Base-by-base conservation (phyloP, 2,888 invertebrate genomes). In the Hirtodrosophila histrioides region DNA sequence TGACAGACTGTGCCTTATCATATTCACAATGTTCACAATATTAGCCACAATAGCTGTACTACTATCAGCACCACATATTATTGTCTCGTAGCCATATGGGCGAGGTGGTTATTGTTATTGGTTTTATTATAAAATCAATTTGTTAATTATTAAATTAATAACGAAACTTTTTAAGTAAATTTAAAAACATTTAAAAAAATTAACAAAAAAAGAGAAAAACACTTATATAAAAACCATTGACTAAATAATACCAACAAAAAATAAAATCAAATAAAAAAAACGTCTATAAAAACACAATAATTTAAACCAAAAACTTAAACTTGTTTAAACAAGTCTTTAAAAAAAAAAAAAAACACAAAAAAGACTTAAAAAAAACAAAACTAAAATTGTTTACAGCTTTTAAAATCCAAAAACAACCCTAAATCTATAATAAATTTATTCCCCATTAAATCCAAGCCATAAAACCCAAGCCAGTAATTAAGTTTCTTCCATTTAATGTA, bases 1-100 rank as follows among this genome's bases (percentile, higher is more conserved):
- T 94, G 99, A 99, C 95, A 96, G 98, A 95, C 95, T 98, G 95
- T 99, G 99, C 96, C 97, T 99, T 95, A 97, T 98, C 94, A 96
- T 98, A 94, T 99, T 99, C 95, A 97, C 98, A 93, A 95, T 97
- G 94, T 98, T 98, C 95, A 98, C 98, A 94, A 97, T 97, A 94
- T 95, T 97, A 93, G 97, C 97, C 93, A 97, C 98, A 93, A 95
- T 97, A 94, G 97, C 97, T 94, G 97, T 98, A 94, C 95, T 98
- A 93, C 95, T 97, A 93, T 97, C 97, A 93, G 98, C 98, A 93
- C 98, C 98, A 91, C 97, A 98, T 94, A 92, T 92, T 91, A 92
- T 92, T 91, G 92, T 92, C 92, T 92, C 92, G 92, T 92, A 92
- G 92, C 92, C 91, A 91, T 92, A 91, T 92, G 92, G 91, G 92